Evolutionary conservation across 2,888 invertebrate genomes (phyloP), one percentile per base, ranked within the genome.

Genomic region (Drosophila borborema): DNA sequence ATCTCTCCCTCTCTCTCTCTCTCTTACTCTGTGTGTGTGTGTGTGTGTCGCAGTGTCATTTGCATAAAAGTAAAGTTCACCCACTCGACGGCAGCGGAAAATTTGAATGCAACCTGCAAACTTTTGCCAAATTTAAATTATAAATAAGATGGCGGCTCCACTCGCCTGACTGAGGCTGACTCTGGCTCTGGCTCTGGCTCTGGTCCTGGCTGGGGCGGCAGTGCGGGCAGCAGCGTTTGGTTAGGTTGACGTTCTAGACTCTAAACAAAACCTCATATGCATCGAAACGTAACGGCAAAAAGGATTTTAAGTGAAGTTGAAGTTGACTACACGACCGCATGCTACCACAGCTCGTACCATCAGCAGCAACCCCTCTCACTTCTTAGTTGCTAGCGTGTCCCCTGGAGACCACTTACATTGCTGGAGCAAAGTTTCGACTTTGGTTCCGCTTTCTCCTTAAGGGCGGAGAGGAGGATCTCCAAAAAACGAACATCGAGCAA

Each of bases 251-350:
- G 53, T 38, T 48, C 72, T 74, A 64, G 81, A 74, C 76, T 74
- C 74, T 82, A 88, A 85, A 86, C 88, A 89, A 87, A 87, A 89
- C 89, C 86, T 89, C 89, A 87, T 89, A 89, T 89, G 89, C 89
- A 89, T 89, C 87, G 89, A 88, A 88, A 86, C 86, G 85, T 88
- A 88, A 86, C 86, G 87, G 88, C 82, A 85, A 80, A 89, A 87
- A 87, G 86, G 89, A 89, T 87, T 89, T 87, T 89, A 89, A 89
- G 86, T 89, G 88, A 86, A 86, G 86, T 85, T 89, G 89, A 87
- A 87, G 86, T 87, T 89, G 88, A 89, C 89, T 82, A 80, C 89
- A 86, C 74, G 80, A 89, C 87, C 89, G 72, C 89, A 89, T 65
- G 59, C 84, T 69, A 86, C 78, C 71, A 2, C 58, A 43, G 64